These are phyloP conservation scores for Pyrocoelia pectoralis DNA, from an alignment of 2,888 invertebrate genomes.

Conservation along the genomic window DNA sequence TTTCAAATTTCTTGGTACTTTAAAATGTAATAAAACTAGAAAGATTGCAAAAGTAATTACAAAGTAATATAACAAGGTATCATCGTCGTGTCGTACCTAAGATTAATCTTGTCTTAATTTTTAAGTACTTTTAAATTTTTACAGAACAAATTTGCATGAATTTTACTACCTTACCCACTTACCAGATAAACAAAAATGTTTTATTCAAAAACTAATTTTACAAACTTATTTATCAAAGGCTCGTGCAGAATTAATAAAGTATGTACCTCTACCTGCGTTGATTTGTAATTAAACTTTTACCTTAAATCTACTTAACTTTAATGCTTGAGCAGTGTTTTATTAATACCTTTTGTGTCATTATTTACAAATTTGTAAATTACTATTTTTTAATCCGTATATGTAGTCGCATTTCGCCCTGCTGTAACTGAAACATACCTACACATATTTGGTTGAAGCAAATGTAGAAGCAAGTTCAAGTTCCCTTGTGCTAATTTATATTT, in stretches of 20 bases:
- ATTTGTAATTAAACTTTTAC: not conserved
- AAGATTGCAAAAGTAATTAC: constrained; percentile 37
- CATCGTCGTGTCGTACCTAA: constrained; percentile 26
- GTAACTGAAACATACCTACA: no score
- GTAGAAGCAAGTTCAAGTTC: no score
- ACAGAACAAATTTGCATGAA: constrained; percentile 32
- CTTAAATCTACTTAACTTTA: no score
- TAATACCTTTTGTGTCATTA: no score
- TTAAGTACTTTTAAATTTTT: constrained; percentile 34
- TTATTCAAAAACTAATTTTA: not conserved
- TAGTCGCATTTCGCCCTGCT: no score
- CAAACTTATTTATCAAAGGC: constrained; percentile 2
- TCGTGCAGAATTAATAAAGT: not conserved
- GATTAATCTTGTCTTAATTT: constrained; percentile 35
- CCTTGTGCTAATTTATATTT: no score
- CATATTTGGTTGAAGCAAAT: no score
- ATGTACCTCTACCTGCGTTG: not conserved
- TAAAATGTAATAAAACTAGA: constrained; percentile 35
- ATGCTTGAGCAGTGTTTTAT: no score
- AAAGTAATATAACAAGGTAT: constrained; percentile 38
- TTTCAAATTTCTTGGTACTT: constrained; percentile 27
- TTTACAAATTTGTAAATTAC: no score
- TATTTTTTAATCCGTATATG: no score
- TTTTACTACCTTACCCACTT: constrained; percentile 14
- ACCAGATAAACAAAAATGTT: not conserved